phyloP scores from a whole-genome alignment of 2,888 invertebrate species.

The Drosophila crucigera region DNA sequence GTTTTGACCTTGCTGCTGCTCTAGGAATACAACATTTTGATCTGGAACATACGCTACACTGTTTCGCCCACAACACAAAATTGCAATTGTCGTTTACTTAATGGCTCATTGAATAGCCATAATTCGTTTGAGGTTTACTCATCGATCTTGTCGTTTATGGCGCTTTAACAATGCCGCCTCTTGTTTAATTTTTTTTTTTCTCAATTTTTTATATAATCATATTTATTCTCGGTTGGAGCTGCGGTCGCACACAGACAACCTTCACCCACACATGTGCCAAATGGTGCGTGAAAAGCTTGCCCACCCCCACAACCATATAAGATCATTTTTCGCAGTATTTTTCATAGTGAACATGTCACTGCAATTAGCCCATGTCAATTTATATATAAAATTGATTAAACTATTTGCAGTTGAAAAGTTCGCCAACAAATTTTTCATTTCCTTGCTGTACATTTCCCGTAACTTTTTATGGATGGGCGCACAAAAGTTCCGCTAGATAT shows the following conservation, averaged over 20 bases:
- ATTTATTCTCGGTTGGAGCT: conserved; percentile 31
- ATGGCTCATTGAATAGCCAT: conserved; percentile 68
- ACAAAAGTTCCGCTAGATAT: background rate
- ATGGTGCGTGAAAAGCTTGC: conserved; percentile 64
- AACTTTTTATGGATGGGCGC: background rate
- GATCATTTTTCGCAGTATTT: conserved; percentile 1
- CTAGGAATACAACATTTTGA: conserved; percentile 7
- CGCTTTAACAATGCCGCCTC: conserved; percentile 52
- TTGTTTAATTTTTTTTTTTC: conserved; percentile 35
- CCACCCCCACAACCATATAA: conserved; percentile 39
- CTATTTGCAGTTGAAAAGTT: background rate
- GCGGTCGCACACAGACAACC: conserved; percentile 59
- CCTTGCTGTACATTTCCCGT: background rate
- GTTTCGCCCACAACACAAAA: conserved; percentile 41
- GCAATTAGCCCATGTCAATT: background rate
- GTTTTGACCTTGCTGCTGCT: conserved; percentile 33
- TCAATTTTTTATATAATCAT: conserved; percentile 25
- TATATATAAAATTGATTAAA: background rate
- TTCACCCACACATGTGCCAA: conserved; percentile 72
- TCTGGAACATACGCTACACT: background rate
- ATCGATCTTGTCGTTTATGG: conserved; percentile 68
- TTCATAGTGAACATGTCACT: background rate
- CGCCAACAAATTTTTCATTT: background rate
- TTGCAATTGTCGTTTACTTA: conserved; percentile 42
- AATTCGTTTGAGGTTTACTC: conserved; percentile 59